A percentile compares a stretch with the other conserved stretches of the same genome.
These are phyloP conservation scores for Chromis chromis DNA, from an alignment of 2,797 vertebrate species.

Conservation along the genomic window DNA sequence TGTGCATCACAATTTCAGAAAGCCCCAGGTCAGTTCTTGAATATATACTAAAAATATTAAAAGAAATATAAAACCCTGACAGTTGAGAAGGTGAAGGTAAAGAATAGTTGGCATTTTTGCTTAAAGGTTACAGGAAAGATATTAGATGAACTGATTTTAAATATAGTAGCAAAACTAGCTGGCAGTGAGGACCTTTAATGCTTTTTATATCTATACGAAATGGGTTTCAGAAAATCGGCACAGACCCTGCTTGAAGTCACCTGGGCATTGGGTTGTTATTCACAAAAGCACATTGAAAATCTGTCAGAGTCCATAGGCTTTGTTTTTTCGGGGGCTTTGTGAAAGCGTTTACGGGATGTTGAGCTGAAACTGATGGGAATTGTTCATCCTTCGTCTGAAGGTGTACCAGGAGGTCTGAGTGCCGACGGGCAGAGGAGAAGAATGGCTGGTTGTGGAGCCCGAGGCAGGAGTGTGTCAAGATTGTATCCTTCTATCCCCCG, in stretches of 20 bases:
- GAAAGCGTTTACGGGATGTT: constrained; percentile 34
- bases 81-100: not conserved
- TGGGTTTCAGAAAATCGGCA: constrained; percentile 20
- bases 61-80: not conserved
- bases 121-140: not conserved
- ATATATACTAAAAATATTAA: no score
- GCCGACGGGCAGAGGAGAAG: constrained; percentile 86
- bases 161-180: not conserved
- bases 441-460: constrained; percentile 97
- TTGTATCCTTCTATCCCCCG: constrained; percentile 88
- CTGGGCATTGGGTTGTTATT: constrained; percentile 32
- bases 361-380: constrained; percentile 59
- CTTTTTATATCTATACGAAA: constrained; percentile 16
- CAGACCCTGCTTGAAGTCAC: constrained; percentile 8
- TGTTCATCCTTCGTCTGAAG: constrained; percentile 78
- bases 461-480: constrained; percentile 86
- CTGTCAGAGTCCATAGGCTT: constrained; percentile 13
- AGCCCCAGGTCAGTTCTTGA: no score
- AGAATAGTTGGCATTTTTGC: not conserved
- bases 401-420: constrained; percentile 91
- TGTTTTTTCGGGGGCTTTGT: constrained; percentile 27
- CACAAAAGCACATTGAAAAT: constrained; percentile 21
- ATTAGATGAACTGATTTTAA: no score
- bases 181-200: not conserved
- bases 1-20: not conserved